Percentiles rank a stretch among this genome's conserved stretches.
Conservation (phyloP, 2,113 vertebrate species). For the Myrmecophaga tridactyla region DNA sequence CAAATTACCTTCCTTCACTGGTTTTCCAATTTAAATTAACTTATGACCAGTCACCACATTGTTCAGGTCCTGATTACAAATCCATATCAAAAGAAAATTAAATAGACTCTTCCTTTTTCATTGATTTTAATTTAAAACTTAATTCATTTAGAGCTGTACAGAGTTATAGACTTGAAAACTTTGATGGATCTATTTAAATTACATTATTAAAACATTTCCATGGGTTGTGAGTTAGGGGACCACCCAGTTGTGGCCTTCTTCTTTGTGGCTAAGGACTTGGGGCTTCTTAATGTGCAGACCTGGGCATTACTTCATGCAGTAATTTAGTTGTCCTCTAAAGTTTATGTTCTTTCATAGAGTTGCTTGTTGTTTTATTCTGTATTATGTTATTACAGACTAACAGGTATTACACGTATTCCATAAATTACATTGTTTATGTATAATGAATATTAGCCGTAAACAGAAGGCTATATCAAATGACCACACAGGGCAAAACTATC, state of each 20-base stretch:
- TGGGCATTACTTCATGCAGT: neutral
- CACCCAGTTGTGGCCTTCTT: neutral
- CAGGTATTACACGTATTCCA: too few relatives aligned
- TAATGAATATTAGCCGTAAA: neutral
- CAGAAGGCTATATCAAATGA: neutral
- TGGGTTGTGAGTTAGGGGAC: neutral
- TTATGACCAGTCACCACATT: constrained; percentile 72
- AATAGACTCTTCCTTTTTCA: constrained; percentile 77
- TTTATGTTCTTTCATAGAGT: neutral
- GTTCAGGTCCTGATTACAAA: constrained; percentile 75
- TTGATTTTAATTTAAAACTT: constrained; percentile 80
- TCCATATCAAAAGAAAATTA: constrained; percentile 75
- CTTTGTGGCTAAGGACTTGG: neutral
- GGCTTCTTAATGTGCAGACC: neutral
- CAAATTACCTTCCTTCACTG: constrained; percentile 74
- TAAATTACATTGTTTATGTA: neutral
- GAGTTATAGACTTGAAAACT: constrained; percentile 67
- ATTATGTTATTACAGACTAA: too few relatives aligned
- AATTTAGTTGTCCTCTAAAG: neutral
- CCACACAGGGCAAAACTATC: neutral
- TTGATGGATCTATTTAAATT: constrained; percentile 61
- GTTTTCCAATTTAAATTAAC: constrained; percentile 79
- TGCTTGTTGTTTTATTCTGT: constrained; percentile 15
- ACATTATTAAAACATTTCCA: constrained; percentile 9
- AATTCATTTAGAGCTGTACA: constrained; percentile 65